Conservation (phyloP, 2,797 vertebrate genomes). For the Scleropages formosus region DNA sequence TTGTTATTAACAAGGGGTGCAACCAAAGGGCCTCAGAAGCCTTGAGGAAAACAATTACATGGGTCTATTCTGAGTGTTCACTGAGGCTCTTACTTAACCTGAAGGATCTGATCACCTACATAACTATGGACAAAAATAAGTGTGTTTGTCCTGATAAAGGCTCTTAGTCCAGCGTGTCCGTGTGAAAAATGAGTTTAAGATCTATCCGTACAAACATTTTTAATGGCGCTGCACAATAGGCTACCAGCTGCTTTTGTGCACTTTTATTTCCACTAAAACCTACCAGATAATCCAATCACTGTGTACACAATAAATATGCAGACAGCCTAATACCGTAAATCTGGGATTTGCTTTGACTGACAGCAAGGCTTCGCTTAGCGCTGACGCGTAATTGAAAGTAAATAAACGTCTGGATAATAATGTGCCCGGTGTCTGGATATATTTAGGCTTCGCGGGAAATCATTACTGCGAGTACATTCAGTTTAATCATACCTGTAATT, state of each 20-base stretch:
- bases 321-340: constrained; percentile 16
- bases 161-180: constrained; percentile 4
- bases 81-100: neutral
- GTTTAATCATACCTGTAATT: neutral
- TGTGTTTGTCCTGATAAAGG: neutral
- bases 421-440: constrained; percentile 6
- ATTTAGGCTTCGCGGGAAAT: neutral
- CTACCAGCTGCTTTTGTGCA: constrained; percentile 2
- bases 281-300: constrained; percentile 24
- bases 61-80: neutral
- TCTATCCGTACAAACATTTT: neutral
- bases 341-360: constrained; percentile 19
- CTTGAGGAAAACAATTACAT: neutral
- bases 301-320: constrained; percentile 26
- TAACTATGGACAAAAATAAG: neutral
- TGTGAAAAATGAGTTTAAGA: neutral
- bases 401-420: neutral
- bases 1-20: too few relatives aligned
- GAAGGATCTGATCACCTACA: neutral
- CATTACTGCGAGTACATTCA: neutral
- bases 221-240: neutral
- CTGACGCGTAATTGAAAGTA: neutral
- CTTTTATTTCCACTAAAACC: constrained; percentile 14
- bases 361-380: constrained; percentile 7
- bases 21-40: too few relatives aligned